phyloP scores from a whole-genome alignment of 1,140 invertebrate genomes.

The Paraescarpia echinospica region DNA sequence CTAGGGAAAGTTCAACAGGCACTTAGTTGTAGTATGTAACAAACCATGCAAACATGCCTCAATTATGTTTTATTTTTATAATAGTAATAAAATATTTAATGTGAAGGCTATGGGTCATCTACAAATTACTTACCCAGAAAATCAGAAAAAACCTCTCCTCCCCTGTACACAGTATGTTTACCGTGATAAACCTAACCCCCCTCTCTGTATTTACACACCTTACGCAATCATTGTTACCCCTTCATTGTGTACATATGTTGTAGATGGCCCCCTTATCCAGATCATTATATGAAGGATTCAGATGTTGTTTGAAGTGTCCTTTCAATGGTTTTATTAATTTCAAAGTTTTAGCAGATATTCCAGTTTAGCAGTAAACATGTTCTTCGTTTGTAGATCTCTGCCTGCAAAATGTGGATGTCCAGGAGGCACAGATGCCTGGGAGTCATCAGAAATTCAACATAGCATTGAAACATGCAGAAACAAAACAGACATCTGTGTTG shows the following conservation, averaged over 20 bases:
- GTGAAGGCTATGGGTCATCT: no score
- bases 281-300: background rate
- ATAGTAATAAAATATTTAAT: background rate
- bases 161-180: no score
- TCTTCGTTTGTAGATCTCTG: slow-evolving; percentile 34
- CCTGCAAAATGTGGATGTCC: slow-evolving; percentile 36
- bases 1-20: background rate
- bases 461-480: slow-evolving; percentile 31
- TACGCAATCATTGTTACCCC: no score
- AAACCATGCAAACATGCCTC: background rate
- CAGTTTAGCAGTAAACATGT: background rate
- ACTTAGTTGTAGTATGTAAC: background rate
- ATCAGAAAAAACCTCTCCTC: no score
- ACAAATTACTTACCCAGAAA: no score
- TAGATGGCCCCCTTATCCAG: background rate
- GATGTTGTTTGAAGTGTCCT: background rate
- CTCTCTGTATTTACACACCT: no score
- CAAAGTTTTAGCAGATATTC: background rate
- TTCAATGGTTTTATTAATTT: background rate
- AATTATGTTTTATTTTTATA: background rate
- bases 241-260: background rate
- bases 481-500: slow-evolving; percentile 37
- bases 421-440: slow-evolving; percentile 38
- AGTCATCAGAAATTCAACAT: slow-evolving; percentile 11
- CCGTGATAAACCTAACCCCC: no score